Evolutionary conservation across 1,140 invertebrate genomes (phyloP), one percentile per base, ranked within the genome.

Genomic region (Drosophila paulistorum): DNA sequence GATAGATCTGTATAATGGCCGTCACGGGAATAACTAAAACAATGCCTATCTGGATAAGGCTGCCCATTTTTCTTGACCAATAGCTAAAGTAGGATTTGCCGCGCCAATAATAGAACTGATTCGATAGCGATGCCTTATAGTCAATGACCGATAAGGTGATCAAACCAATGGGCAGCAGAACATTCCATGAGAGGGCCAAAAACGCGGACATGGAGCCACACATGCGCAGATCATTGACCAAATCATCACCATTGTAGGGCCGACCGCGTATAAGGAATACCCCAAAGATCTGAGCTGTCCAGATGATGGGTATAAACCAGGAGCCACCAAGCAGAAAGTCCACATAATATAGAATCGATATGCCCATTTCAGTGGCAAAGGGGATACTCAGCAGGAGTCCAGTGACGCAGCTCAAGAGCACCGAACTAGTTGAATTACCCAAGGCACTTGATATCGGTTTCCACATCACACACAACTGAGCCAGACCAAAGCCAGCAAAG

Each of bases 181-280:
- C 96, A 91, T 97, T 98, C 97, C 97, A 98, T 1, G 95, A 95
- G 82, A 98, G 96, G n/a, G 96, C 96, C 3, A 98, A 92, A 26
- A 97, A 92, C 7, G 96, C 95, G 7, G 94, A 94, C 93, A 95
- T 94, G 0, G 93, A 93, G 9, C 94, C 93, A 13, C 92, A 89
- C 5, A 91, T 74, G 64, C 91, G 90, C 45, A 97, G 91, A 74
- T 96, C 95, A 4, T 94, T 94, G 1, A 97, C 96, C 48, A 98
- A 94, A 26, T 95, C 95, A 82, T 98, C 96, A 0, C 96, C 96
- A 65, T 96, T 95, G 86, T 97, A 97, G 0, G 97, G 97, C 23
- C 96, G 94, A 7, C 97, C 97, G 30, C 96, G 94, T 7, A 97
- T 96, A 80, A 96, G 94, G 86, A 97, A 96, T 42, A 97, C 95